A percentile compares a stretch with the other conserved stretches of the same genome.
Conservation (phyloP, 2,888 invertebrate species). For the Carabus problematicus region DNA sequence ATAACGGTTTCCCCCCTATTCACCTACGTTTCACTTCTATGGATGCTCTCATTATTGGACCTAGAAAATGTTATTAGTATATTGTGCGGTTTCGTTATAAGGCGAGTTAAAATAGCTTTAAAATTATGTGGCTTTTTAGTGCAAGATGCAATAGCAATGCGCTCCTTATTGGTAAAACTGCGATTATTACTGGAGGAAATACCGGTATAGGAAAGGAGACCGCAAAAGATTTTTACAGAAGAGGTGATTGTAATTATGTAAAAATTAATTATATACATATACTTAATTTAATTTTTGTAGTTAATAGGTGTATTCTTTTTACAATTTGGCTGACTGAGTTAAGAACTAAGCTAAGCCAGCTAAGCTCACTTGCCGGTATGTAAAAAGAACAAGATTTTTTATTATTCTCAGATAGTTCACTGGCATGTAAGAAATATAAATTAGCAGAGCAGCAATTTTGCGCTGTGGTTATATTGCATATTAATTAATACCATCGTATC, state of each 20-base stretch:
- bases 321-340: too few relatives aligned
- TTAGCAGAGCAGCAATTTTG: too few relatives aligned
- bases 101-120: not conserved
- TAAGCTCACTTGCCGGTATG: too few relatives aligned
- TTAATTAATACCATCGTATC: too few relatives aligned
- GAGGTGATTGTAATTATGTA: slow-evolving; percentile 51
- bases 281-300: too few relatives aligned
- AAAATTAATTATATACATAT: too few relatives aligned
- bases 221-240: slow-evolving; percentile 50
- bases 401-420: too few relatives aligned
- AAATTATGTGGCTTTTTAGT: slow-evolving; percentile 32
- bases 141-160: slow-evolving; percentile 31
- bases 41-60: not conserved
- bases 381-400: too few relatives aligned
- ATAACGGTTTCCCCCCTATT: not conserved
- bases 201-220: slow-evolving; percentile 54
- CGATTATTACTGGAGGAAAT: slow-evolving; percentile 60
- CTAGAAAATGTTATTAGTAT: not conserved
- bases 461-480: too few relatives aligned
- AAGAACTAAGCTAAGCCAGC: too few relatives aligned
- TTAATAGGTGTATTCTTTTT: too few relatives aligned
- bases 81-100: not conserved
- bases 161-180: slow-evolving; percentile 34
- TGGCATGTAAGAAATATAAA: too few relatives aligned
- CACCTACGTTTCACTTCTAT: slow-evolving; percentile 2